Evolutionary conservation across 2,888 invertebrate species (phyloP), one percentile per base, ranked within the genome.

Genomic region (Lydus trimaculatus): DNA sequence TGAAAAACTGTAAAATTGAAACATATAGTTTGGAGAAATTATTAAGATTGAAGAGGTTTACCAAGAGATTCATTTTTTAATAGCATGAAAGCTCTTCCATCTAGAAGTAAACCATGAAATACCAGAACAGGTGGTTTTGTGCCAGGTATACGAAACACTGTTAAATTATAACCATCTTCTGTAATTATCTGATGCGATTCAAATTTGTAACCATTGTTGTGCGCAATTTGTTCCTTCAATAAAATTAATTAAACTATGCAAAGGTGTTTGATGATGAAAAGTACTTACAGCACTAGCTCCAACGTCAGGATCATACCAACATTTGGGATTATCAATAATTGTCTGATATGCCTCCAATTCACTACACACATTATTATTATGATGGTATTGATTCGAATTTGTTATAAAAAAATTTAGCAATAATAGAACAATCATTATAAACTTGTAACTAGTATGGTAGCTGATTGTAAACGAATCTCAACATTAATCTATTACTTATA

Each of bases 1-100:
- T 90, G 88, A 85, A 87, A 92, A 72, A 85, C 94, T 87, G 85
- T 84, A 76, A 86, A 79, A 81, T 63, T 0, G 13, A 56, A 15
- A 15, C 9, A 43, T 5, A n/a, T 17, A 17, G 43, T n/a, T n/a
- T n/a, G n/a, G n/a, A n/a, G n/a, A n/a, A n/a, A n/a, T n/a, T n/a
- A 17, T n/a, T 43, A 7, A n/a, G 17, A 43, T 0, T 7, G 7
- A n/a, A 43, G 17, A 7, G 17, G 17, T 7, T 25, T n/a, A 61
- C 61, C 39, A 3, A 61, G 5, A 20, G 61, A 61, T 33, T 61
- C 39, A 13, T 61, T 61, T 20, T 43, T 43, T 9, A 61, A 39
- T 9, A 39, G 23, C 61, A 61, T 61, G 15, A 61, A 61, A 17
- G 23, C 11, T 1, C 15, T 20, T n/a, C 61, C 39, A 28, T 61